Evolutionary conservation across 1,140 invertebrate genomes (phyloP).

Genomic region (Drosophila jambulina): DNA sequence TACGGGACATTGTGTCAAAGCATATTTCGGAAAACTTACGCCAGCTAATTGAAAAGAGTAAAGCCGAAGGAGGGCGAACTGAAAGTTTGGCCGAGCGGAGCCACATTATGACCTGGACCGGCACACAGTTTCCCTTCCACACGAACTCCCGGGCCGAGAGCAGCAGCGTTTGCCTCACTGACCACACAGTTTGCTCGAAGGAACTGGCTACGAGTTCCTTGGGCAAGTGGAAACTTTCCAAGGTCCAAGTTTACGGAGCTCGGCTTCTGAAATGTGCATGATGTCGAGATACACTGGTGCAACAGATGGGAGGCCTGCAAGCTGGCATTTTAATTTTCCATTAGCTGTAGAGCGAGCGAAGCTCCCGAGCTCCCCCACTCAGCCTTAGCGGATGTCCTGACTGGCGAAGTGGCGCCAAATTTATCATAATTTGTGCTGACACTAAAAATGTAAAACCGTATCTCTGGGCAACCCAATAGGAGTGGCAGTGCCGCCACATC

Average conservation of each 20-base stretch:
- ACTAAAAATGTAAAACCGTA: slow-evolving; percentile 72
- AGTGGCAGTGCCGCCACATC: slow-evolving; percentile 14
- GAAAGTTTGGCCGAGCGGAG: slow-evolving; percentile 22
- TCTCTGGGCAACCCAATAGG: slow-evolving; percentile 60
- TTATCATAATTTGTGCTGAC: slow-evolving; percentile 71
- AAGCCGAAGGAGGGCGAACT: slow-evolving; percentile 27
- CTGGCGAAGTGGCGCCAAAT: slow-evolving; percentile 56
- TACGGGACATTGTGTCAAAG: slow-evolving; percentile 47
- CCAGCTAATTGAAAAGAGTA: slow-evolving; percentile 65
- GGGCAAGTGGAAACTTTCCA: slow-evolving; percentile 55
- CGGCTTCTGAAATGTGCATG: slow-evolving; percentile 64
- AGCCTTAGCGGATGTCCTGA: background rate
- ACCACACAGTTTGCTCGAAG: slow-evolving; percentile 65
- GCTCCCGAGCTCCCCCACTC: slow-evolving; percentile 5
- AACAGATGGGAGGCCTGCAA: slow-evolving; percentile 56
- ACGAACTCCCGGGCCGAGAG: slow-evolving; percentile 62
- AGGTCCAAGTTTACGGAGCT: slow-evolving; percentile 66
- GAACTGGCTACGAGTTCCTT: slow-evolving; percentile 48
- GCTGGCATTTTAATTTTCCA: slow-evolving; percentile 71
- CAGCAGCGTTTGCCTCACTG: slow-evolving; percentile 69
- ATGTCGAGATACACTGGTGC: slow-evolving; percentile 61
- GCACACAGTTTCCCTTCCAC: slow-evolving; percentile 68
- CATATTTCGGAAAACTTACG: slow-evolving; percentile 34
- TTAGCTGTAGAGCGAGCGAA: slow-evolving; percentile 44
- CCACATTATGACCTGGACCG: slow-evolving; percentile 33